Evolutionary conservation across 2,113 vertebrate genomes (phyloP).

Genomic region (Theristicus caerulescens): DNA sequence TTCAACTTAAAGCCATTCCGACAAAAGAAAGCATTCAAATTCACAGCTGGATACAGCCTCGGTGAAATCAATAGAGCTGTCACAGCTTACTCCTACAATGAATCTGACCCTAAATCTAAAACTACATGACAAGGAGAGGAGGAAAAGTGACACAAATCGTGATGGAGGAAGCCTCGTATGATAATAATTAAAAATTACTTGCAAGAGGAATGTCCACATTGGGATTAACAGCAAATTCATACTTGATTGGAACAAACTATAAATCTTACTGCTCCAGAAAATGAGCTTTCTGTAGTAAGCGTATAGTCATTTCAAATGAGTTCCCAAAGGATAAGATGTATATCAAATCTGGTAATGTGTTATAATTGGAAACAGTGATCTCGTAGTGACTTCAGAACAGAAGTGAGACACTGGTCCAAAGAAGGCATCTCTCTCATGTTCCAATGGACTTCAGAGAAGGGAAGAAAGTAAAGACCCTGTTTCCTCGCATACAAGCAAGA

Average conservation of each 20-base stretch:
- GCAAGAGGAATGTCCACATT: background rate
- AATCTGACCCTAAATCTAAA: background rate
- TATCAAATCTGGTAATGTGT: background rate
- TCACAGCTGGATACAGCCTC: constrained; percentile 3
- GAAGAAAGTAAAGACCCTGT: background rate
- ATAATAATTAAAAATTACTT: background rate
- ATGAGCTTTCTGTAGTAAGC: background rate
- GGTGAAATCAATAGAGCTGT: background rate
- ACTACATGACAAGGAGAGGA: background rate
- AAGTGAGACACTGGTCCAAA: background rate
- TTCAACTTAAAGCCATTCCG: background rate
- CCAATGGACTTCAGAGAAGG: background rate
- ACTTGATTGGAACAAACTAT: background rate
- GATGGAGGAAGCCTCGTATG: background rate
- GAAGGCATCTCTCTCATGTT: background rate
- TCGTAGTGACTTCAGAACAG: background rate
- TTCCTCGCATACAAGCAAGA: background rate
- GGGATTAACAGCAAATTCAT: background rate
- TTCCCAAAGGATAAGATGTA: background rate
- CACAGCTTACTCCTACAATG: background rate
- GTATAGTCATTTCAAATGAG: background rate
- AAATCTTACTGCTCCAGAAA: background rate
- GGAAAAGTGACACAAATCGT: background rate
- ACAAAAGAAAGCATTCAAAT: constrained; percentile 5
- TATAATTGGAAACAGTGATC: background rate